These are phyloP conservation scores for Tricholauxania praeusta DNA, from an alignment of 2,888 invertebrate species.

Conservation along the genomic window DNA sequence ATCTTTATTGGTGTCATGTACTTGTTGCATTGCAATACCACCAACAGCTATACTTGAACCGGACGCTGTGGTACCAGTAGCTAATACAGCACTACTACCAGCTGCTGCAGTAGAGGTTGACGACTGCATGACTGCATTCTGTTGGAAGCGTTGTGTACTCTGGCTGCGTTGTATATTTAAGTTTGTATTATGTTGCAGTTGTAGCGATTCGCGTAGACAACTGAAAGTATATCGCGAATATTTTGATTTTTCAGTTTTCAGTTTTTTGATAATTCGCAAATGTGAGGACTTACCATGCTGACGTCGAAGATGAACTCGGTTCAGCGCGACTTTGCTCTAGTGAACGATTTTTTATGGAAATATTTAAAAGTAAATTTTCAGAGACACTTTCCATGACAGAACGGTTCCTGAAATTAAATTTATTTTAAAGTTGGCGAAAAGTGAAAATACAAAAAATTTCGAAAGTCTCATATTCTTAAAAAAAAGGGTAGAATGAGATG, in stretches of 20 bases:
- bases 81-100: slow-evolving; percentile 12
- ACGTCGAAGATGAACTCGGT: slow-evolving; percentile 57
- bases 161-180: slow-evolving; percentile 68
- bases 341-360: slow-evolving; percentile 68
- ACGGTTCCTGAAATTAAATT: slow-evolving; percentile 57
- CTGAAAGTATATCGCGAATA: slow-evolving; percentile 47
- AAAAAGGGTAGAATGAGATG: too few relatives aligned
- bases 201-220: slow-evolving; percentile 66
- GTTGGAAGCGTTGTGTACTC: slow-evolving; percentile 66
- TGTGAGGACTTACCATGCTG: slow-evolving; percentile 59
- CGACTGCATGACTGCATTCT: slow-evolving; percentile 55
- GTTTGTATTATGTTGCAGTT: slow-evolving; percentile 68
- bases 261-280: background rate
- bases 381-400: slow-evolving; percentile 69
- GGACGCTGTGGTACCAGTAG: slow-evolving; percentile 12
- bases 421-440: too few relatives aligned
- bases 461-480: background rate
- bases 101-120: slow-evolving; percentile 43
- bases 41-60: background rate
- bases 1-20: slow-evolving; percentile 61
- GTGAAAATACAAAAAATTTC: background rate
- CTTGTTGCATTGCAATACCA: slow-evolving; percentile 24
- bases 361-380: slow-evolving; percentile 66
- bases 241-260: background rate
- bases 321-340: slow-evolving; percentile 63